Base-by-base conservation (phyloP, 2,797 vertebrate genomes). In the Esox masquinongy region DNA sequence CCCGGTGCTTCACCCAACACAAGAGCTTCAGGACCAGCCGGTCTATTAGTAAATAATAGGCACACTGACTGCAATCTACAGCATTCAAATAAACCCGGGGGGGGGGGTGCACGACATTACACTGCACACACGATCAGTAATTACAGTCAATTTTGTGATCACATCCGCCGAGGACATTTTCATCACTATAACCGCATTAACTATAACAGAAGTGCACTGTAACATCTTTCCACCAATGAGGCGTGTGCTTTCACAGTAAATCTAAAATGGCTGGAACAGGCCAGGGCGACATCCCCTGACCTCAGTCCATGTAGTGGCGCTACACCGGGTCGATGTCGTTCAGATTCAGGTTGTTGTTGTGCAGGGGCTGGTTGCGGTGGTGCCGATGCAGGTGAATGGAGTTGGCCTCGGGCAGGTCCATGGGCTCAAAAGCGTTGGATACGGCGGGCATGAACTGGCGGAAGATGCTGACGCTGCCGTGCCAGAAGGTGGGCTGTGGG, bases 381-480 rank as follows among this genome's bases (percentile, higher is more conserved):
- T 92, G 94, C 51, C 94, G 88, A 84, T 92, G 95, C 74, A 96
- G 82, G 6, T 89, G 88, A 12, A 95, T 93, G 85, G 89, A 59
- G 36, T 95, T 93, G 0, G 79, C 85, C 70, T 93, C 90, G 0
- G 94, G 93, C 1, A 87, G 59, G 82, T 96, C 94, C 0, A 92
- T 69, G 11, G 95, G 80, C 0, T 95, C 93, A 0, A 96, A 96
- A 0, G 93, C 90, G 17, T 87, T 91, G 0, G 91, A 90, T 8
- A 96, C 94, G 73, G 94, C 94, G 0, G 98, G 98, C 98, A 99
- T 98, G 92, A 99, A 99, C 93, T 99, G 98, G 0, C 97, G 95
- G 91, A 99, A 99, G 61, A 99, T 99, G 93, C 97, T 99, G 91
- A 99, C 98, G 0, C 96, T 99, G 91, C 97, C 96, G 0, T 99